Base-by-base conservation (phyloP, 2,113 vertebrate species). In the Sinosuthora webbiana region DNA sequence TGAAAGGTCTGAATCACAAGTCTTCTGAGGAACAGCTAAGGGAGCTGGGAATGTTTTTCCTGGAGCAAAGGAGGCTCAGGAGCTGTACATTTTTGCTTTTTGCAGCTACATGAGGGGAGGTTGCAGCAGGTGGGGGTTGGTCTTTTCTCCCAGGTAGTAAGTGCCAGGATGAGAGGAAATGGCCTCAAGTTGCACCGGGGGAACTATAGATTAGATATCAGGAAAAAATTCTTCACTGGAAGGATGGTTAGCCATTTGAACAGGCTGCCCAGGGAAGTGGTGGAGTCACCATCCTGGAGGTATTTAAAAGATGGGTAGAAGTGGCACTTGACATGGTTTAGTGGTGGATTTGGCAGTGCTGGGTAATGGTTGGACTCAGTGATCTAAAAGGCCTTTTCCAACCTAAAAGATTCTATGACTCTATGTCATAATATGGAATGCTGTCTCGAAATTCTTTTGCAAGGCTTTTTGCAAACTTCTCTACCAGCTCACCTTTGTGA, bases 51-150 rank as follows among this genome's bases (percentile, higher is more conserved):
- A 2, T 49, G 17, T 83, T 83, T 69, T 42, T 27, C 30, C 31
- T 33, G 35, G 10, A 47, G 49, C 12, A 63, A 63, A 83, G 13
- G 31, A 49, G 35, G 27, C 35, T 70, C 14, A 22, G 53, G 37
- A 41, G 5, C 0, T 1, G 25, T 25, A 11, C 8, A 6, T 24
- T 14, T 62, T 49, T 13, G n/a, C 17, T 49, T 45, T 62, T 31
- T 55, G 14, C 17, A 33, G 1, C 8, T 49, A 42, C 10, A 19
- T 1, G 3, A 69, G 4, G 22, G 12, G 21, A 69, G 3, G 3
- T 42, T 63, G 25, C 18, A 62, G 30, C 27, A 47, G 13, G 31
- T 13, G 47, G 10, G 6, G 12, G 1, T 35, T 56, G 35, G 31
- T 42, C 41, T 49, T 14, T 55, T 49, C 15, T 42, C 41, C 35